These are phyloP conservation scores for Pseudomyrmex sp. DNA, from an alignment of 1,140 invertebrate genomes.

Conservation along the genomic window DNA sequence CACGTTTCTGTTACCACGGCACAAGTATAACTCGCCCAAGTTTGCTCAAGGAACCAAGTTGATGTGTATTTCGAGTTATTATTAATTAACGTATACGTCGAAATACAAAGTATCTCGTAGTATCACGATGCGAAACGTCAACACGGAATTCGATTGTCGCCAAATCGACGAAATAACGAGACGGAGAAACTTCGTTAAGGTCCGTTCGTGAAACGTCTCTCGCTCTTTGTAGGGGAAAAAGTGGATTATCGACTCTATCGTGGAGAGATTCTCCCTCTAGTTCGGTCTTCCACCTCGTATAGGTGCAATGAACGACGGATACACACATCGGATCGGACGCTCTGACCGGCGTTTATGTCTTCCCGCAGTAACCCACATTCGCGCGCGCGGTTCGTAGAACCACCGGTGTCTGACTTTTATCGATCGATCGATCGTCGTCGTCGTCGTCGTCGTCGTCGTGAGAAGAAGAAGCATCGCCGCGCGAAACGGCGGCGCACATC, in stretches of 20 bases:
- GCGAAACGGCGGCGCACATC: slow-evolving; percentile 15
- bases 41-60: neutral
- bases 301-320: slow-evolving; percentile 41
- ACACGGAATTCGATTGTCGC: neutral
- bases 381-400: slow-evolving; percentile 17
- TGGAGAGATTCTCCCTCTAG: slow-evolving; percentile 29
- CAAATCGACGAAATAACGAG: neutral
- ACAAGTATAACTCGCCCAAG: slow-evolving; percentile 28
- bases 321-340: slow-evolving; percentile 15
- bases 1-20: neutral
- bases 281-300: neutral
- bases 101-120: neutral
- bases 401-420: slow-evolving; percentile 56
- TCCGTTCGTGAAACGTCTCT: slow-evolving; percentile 17
- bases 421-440: slow-evolving; percentile 65
- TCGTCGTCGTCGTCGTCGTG: slow-evolving; percentile 10
- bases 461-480: slow-evolving; percentile 30
- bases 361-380: slow-evolving; percentile 59
- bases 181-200: slow-evolving; percentile 17
- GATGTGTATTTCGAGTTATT: slow-evolving; percentile 17
- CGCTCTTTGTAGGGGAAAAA: slow-evolving; percentile 30
- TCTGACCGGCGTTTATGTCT: slow-evolving; percentile 34
- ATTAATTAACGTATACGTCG: slow-evolving; percentile 36
- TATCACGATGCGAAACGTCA: neutral
- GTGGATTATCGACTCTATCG: slow-evolving; percentile 62